Evolutionary conservation across 2,113 vertebrate genomes (phyloP).

Genomic region (Romanogobio albipinnatus): DNA sequence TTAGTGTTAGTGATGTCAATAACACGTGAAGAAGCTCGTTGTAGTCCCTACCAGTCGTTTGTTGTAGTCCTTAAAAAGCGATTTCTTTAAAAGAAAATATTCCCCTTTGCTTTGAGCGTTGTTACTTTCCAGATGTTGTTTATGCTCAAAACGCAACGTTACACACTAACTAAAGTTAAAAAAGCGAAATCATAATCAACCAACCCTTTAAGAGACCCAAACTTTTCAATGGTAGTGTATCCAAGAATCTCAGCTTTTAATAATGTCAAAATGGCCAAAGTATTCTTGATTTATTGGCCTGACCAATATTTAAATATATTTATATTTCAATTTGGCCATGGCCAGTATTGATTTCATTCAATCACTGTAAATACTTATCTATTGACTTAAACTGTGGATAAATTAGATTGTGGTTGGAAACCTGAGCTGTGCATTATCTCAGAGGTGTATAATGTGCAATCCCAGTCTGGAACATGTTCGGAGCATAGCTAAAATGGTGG

Average conservation of each 20-base stretch:
- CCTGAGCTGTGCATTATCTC: constrained; percentile 40
- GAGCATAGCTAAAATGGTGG: not conserved
- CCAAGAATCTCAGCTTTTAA: not conserved
- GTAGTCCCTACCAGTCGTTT: too few relatives aligned
- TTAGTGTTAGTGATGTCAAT: too few relatives aligned
- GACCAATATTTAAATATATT: not conserved
- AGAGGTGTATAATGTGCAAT: constrained; percentile 2
- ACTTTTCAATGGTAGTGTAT: not conserved
- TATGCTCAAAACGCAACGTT: too few relatives aligned
- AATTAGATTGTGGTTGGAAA: constrained; percentile 27
- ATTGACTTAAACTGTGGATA: constrained; percentile 11
- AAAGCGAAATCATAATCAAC: too few relatives aligned
- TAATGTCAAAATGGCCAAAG: not conserved
- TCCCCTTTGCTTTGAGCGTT: too few relatives aligned
- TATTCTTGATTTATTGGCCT: not conserved
- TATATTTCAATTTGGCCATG: not conserved
- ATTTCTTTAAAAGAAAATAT: too few relatives aligned
- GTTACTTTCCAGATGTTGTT: too few relatives aligned
- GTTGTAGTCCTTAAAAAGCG: too few relatives aligned
- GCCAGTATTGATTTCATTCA: constrained; percentile 20
- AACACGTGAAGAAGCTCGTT: too few relatives aligned
- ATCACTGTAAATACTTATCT: constrained; percentile 1
- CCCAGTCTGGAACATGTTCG: not conserved
- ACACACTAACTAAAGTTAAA: too few relatives aligned
- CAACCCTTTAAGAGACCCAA: too few relatives aligned